Conservation (phyloP, 2,888 invertebrate species). For the Platypus cylindrus region DNA sequence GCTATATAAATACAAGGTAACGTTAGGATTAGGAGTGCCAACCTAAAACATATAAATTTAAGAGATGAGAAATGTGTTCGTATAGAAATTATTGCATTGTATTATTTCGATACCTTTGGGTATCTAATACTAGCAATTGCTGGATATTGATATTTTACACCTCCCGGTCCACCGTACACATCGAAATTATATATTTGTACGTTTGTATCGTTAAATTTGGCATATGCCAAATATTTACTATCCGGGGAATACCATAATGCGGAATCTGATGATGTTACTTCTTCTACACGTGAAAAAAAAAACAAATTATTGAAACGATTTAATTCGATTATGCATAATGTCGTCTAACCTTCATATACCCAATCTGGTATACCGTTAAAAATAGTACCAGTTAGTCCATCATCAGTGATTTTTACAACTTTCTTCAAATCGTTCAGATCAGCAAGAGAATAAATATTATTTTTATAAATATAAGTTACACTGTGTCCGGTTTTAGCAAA, state of each 20-base stretch:
- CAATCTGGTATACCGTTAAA: conserved; percentile 83
- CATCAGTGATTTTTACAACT: conserved; percentile 39
- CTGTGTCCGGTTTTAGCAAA: conserved; percentile 44
- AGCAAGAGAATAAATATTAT: conserved; percentile 53
- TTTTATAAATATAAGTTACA: conserved; percentile 52
- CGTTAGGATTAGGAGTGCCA: conserved; percentile 61
- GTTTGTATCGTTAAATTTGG: conserved; percentile 63
- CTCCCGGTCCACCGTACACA: conserved; percentile 51
- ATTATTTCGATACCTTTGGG: conserved; percentile 55
- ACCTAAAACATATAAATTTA: conserved; percentile 37
- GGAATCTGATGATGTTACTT: conserved; percentile 68
- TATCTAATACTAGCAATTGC: conserved; percentile 53
- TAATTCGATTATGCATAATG: not conserved
- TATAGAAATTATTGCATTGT: no score
- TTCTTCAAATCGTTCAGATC: conserved; percentile 23
- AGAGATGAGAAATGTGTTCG: no score
- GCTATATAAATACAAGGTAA: conserved; percentile 52
- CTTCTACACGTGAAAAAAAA: conserved; percentile 51
- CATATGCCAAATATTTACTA: conserved; percentile 66
- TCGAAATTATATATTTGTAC: conserved; percentile 53
- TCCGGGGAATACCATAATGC: conserved; percentile 84
- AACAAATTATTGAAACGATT: not conserved
- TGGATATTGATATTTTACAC: conserved; percentile 52
- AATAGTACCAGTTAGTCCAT: conserved; percentile 34
- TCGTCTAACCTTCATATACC: conserved; percentile 71